phyloP scores from a whole-genome alignment of 2,113 vertebrate species.

The Bufo gargarizans region DNA sequence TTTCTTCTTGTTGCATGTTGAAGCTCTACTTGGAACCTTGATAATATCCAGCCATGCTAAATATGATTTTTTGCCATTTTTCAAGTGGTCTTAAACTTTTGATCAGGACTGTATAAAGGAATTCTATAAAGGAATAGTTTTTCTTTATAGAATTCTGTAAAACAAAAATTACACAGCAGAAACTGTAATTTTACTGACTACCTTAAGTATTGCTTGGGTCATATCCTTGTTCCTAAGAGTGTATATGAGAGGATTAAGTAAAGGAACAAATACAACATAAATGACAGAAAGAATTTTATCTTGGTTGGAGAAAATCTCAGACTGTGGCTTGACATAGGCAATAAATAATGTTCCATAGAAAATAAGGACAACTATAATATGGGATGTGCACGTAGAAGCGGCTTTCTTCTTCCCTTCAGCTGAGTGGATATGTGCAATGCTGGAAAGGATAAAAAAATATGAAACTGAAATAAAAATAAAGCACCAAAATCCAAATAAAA shows the following conservation, averaged over 20 bases:
- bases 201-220: background rate
- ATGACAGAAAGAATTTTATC: conserved; percentile 37
- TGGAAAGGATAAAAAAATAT: conserved; percentile 58
- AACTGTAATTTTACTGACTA: background rate
- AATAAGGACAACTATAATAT: conserved; percentile 56
- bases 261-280: conserved; percentile 26
- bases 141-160: no score
- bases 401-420: conserved; percentile 61
- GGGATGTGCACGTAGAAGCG: conserved; percentile 66
- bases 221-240: conserved; percentile 20
- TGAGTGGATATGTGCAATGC: conserved; percentile 60
- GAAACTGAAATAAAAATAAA: conserved; percentile 60
- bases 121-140: no score
- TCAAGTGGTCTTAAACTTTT: no score
- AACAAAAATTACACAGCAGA: background rate
- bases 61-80: no score
- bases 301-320: conserved; percentile 20
- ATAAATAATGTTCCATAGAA: conserved; percentile 38
- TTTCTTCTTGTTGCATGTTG: no score
- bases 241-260: conserved; percentile 33
- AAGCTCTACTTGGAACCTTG: no score
- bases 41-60: no score
- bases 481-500: conserved; percentile 56
- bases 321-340: conserved; percentile 27
- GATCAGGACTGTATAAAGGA: no score